Conservation (phyloP, 1,140 invertebrate genomes). For the Diabrotica virgifera region DNA sequence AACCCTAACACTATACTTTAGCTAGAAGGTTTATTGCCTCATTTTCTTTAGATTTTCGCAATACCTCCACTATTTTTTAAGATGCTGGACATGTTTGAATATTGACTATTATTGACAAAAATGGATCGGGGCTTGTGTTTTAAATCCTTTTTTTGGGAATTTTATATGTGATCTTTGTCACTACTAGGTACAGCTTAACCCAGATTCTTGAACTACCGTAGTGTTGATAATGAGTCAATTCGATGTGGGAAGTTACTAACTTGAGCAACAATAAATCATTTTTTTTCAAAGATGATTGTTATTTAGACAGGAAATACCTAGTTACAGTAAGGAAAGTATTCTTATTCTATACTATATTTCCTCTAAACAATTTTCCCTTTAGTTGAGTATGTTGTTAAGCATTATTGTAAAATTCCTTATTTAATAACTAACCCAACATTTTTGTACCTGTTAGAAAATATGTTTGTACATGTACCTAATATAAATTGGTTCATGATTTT, state of each 20-base stretch:
- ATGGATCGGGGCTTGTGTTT: too few relatives aligned
- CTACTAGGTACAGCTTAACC: too few relatives aligned
- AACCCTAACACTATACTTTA: too few relatives aligned
- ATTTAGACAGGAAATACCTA: not conserved
- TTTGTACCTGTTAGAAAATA: constrained; percentile 11
- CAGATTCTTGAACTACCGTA: not conserved
- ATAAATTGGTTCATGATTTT: constrained; percentile 18
- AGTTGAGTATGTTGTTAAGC: constrained; percentile 6
- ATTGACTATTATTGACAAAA: too few relatives aligned
- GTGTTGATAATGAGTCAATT: not conserved
- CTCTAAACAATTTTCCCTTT: not conserved
- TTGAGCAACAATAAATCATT: constrained; percentile 4
- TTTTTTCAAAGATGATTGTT: not conserved
- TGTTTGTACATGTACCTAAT: constrained; percentile 11
- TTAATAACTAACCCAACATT: constrained; percentile 9
- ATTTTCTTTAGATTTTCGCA: too few relatives aligned
- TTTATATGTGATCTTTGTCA: not conserved
- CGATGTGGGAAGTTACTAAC: not conserved
- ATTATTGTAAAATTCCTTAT: constrained; percentile 7
- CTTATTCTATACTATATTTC: not conserved
- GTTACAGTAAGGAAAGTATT: not conserved
- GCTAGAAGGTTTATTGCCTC: too few relatives aligned
- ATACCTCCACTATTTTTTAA: too few relatives aligned
- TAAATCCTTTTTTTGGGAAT: too few relatives aligned
- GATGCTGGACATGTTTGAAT: too few relatives aligned